Evolutionary conservation across 1,140 invertebrate species (phyloP).

Genomic region (Andrena cerasifolii): DNA sequence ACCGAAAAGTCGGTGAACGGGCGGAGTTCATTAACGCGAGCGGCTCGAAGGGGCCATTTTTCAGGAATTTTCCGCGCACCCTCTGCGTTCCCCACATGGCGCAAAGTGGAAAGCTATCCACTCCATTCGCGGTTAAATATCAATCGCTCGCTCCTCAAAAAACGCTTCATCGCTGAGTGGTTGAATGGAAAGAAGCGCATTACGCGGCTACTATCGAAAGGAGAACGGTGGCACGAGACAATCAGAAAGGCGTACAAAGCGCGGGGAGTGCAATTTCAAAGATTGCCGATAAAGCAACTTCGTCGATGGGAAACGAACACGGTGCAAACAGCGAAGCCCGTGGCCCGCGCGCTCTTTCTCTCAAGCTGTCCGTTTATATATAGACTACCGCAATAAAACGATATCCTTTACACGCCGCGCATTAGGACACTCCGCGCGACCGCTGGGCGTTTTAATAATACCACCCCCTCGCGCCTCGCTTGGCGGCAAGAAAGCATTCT

Average conservation of each 20-base stretch:
- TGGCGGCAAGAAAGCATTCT: not conserved
- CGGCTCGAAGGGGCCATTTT: not conserved
- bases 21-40: constrained; percentile 14
- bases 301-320: not conserved
- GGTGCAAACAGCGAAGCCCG: not conserved
- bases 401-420: constrained; percentile 16
- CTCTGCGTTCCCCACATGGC: not conserved
- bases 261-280: no score
- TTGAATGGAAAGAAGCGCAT: not conserved
- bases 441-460: not conserved
- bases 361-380: constrained; percentile 32
- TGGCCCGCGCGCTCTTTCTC: constrained; percentile 13
- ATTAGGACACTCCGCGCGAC: constrained; percentile 3
- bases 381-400: constrained; percentile 28
- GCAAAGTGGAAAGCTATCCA: constrained; percentile 14
- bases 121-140: constrained; percentile 17
- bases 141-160: constrained; percentile 18
- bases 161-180: not conserved
- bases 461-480: no score
- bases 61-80: not conserved
- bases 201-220: constrained; percentile 8
- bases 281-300: not conserved
- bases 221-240: not conserved
- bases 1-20: not conserved
- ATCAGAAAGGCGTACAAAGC: not conserved